phyloP scores from a whole-genome alignment of 2,797 vertebrate genomes.

The Peromyscus aztecus region DNA sequence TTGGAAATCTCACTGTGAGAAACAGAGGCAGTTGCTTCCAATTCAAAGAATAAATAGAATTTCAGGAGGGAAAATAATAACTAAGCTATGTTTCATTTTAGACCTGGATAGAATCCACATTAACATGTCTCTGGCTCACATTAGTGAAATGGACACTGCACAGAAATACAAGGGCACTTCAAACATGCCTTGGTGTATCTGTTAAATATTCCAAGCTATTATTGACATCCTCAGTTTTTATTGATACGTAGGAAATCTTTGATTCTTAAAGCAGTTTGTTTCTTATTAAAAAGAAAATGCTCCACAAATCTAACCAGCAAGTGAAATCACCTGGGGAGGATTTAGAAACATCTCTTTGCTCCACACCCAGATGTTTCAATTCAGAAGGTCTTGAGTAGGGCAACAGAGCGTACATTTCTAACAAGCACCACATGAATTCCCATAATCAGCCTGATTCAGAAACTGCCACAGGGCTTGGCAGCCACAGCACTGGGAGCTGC shows the following conservation, averaged over 20 bases:
- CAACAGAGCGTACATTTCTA: conserved; percentile 50
- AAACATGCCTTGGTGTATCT: conserved; percentile 11
- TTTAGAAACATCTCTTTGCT: conserved; percentile 53
- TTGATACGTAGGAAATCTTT: conserved; percentile 67
- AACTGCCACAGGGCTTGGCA: background rate
- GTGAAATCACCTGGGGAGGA: conserved; percentile 65
- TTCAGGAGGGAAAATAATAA: conserved; percentile 11
- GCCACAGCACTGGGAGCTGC: background rate
- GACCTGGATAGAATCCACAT: background rate
- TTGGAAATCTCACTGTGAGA: background rate
- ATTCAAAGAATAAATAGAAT: background rate
- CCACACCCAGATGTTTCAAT: conserved; percentile 76
- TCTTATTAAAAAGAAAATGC: conserved; percentile 65
- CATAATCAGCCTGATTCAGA: conserved; percentile 71
- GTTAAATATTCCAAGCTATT: conserved; percentile 58
- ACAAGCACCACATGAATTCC: conserved; percentile 64
- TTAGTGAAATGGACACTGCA: background rate
- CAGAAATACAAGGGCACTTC: conserved; percentile 10
- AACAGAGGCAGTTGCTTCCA: background rate
- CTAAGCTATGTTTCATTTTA: conserved; percentile 46
- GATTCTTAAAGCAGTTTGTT: conserved; percentile 69
- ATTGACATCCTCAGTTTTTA: conserved; percentile 47
- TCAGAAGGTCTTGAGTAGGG: conserved; percentile 69
- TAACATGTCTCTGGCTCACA: background rate
- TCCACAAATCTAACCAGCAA: conserved; percentile 63